Evolutionary conservation across 2,888 invertebrate genomes (phyloP).

Genomic region (Apamea epomidion): DNA sequence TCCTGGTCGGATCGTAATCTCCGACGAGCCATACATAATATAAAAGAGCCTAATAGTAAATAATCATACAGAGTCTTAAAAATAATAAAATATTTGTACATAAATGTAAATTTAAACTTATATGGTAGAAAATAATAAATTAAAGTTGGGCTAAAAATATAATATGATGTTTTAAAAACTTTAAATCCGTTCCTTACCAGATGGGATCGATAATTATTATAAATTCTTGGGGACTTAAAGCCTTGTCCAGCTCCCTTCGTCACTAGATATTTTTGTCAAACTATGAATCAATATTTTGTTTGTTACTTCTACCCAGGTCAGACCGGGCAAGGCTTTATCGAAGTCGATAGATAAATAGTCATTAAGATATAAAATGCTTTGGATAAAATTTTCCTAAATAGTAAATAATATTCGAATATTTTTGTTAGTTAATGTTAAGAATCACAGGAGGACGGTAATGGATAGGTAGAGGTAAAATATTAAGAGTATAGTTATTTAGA

Average conservation of each 20-base stretch:
- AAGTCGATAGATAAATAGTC: slow-evolving; percentile 57
- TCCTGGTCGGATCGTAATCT: neutral
- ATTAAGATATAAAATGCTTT: slow-evolving; percentile 30
- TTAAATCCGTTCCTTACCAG: slow-evolving; percentile 5
- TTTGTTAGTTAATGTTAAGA: slow-evolving; percentile 16
- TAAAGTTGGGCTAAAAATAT: slow-evolving; percentile 24
- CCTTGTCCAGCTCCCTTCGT: slow-evolving; percentile 22
- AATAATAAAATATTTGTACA: slow-evolving; percentile 48
- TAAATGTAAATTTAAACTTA: slow-evolving; percentile 61
- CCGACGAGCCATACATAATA: slow-evolving; percentile 16
- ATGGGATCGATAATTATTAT: neutral
- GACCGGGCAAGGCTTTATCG: slow-evolving; percentile 32
- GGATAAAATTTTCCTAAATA: slow-evolving; percentile 11
- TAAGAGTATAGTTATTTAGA: neutral
- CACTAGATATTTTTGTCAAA: neutral
- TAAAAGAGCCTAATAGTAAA: slow-evolving; percentile 26
- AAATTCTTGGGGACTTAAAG: slow-evolving; percentile 1
- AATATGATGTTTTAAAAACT: slow-evolving; percentile 20
- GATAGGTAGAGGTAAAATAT: neutral
- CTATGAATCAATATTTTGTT: neutral
- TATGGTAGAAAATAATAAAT: slow-evolving; percentile 46
- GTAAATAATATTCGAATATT: slow-evolving; percentile 43
- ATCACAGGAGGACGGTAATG: slow-evolving; percentile 59
- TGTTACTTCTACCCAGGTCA: neutral
- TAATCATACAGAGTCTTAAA: slow-evolving; percentile 36